A percentile compares a stretch with the other conserved stretches of the same genome.
These are phyloP conservation scores for Bufotes viridis DNA, from an alignment of 2,797 vertebrate genomes.

Conservation along the genomic window DNA sequence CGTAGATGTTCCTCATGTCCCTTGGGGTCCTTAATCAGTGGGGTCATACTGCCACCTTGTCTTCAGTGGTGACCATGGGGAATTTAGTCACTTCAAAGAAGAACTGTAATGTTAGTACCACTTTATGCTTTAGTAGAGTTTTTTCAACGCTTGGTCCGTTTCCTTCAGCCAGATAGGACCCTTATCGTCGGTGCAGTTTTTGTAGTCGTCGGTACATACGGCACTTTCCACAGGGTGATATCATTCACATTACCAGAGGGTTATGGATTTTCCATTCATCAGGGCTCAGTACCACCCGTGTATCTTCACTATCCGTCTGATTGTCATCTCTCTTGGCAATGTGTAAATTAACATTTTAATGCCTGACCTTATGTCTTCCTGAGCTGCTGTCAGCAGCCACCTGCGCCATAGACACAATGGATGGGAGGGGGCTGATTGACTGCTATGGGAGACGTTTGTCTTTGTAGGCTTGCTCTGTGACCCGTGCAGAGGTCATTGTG, in stretches of 20 bases:
- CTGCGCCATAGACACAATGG: no score
- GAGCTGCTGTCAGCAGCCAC: no score
- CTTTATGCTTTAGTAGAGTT: background rate
- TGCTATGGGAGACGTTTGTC: no score
- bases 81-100: background rate
- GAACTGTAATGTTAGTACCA: background rate
- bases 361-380: no score
- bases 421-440: no score
- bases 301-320: background rate
- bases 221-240: background rate
- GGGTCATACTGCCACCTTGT: background rate
- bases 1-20: background rate
- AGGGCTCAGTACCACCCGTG: background rate
- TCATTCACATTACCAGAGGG: background rate
- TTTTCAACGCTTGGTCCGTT: background rate
- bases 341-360: no score
- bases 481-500: no score
- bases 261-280: background rate
- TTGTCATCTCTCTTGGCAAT: background rate
- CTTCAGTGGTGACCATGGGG: background rate
- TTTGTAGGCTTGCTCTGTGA: no score
- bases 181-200: background rate
- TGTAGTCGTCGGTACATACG: background rate
- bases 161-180: background rate
- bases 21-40: background rate